These are phyloP conservation scores for Micrastur ruficollis DNA, from an alignment of 2,797 vertebrate species.

Conservation along the genomic window DNA sequence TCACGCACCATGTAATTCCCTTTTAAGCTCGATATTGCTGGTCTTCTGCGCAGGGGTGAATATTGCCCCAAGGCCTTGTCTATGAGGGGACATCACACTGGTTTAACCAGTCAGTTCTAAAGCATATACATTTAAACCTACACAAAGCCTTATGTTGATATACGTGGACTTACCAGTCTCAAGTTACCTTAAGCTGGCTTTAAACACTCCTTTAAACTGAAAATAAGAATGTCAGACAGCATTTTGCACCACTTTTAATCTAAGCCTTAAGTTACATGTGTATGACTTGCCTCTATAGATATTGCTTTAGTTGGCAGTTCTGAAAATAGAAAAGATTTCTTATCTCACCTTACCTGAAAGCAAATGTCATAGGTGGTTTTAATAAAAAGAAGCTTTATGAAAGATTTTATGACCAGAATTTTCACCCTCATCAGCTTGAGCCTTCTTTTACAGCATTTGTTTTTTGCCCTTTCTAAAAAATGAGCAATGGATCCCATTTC, in stretches of 20 bases:
- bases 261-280: not conserved
- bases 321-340: not conserved
- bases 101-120: not conserved
- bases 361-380: not conserved
- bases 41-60: not conserved
- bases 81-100: not conserved
- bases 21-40: not conserved
- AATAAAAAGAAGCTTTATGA: conserved; percentile 17
- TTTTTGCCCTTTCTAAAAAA: conserved; percentile 38
- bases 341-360: not conserved
- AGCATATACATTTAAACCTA: not conserved
- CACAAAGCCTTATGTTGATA: not conserved
- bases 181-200: not conserved
- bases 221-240: not conserved
- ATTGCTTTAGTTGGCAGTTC: not conserved
- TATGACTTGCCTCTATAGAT: not conserved
- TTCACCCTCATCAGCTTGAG: not conserved
- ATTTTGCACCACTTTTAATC: not conserved
- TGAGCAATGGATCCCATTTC: conserved; percentile 34
- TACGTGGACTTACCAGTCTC: not conserved
- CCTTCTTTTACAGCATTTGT: not conserved
- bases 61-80: not conserved
- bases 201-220: not conserved
- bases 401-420: conserved; percentile 16
- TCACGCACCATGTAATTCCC: conserved; percentile 5